Evolutionary conservation across 2,797 vertebrate genomes (phyloP), one percentile per base, ranked within the genome.

Genomic region (Eulemur albifrons): DNA sequence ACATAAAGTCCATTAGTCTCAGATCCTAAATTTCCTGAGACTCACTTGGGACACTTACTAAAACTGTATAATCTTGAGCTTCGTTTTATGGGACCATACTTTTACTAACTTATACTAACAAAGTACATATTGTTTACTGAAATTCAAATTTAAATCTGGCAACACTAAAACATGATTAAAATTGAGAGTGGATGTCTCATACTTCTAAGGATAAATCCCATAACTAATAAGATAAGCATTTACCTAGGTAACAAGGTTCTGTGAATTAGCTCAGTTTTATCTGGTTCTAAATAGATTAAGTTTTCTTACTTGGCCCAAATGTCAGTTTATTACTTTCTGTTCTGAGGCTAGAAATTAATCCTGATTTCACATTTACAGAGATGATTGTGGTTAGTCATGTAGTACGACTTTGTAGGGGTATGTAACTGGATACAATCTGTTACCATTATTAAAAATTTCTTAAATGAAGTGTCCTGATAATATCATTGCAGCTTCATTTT

Each of bases 101-200:
- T 75, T 87, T 21, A 48, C 6, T 86, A 73, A 73, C 13, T 45
- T 73, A 63, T 35, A 70, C 17, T 91, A 82, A 65, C 20, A 93
- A 81, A 61, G 45, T 75, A 38, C 12, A 0, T 65, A 2, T 76
- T 82, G 5, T 35, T 96, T 48, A 83, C 76, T 95, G 40, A 95
- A 87, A 83, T 80, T 87, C 30, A 83, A 13, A 25, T 84, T 95
- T 94, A 73, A 95, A 80, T 72, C 27, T 95, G 32, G 27, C 5
- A 89, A 32, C 11, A 17, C 12, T 79, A 52, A 94, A 9, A 65
- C 2, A 63, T 54, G 17, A 50, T 77, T 72, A 94, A 93, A 90
- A 92, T 80, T 79, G 72, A 77, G 9, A 87, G 59, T 87, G 0
- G 7, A 14, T 84, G 27, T 6, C 27, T 20, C 6, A 1, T 61